A percentile compares a stretch with the other conserved stretches of the same genome.
Conservation (phyloP, 2,113 vertebrate genomes). For the Hippoglossus stenolepis region DNA sequence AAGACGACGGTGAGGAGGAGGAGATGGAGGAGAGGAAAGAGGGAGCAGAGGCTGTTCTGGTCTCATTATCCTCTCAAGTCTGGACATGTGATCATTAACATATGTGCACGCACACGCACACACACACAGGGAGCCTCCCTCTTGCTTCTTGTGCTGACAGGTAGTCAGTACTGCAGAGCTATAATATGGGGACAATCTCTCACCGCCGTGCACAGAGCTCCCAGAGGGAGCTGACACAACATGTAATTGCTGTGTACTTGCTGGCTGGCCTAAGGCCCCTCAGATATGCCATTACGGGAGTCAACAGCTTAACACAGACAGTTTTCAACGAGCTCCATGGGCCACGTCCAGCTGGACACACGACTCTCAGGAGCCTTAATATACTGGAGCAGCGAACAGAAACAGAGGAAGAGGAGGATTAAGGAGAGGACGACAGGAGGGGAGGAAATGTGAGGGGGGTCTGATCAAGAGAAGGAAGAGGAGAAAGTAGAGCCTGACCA, state of each 20-base stretch:
- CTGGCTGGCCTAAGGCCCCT: constrained; percentile 18
- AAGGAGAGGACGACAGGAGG: too few relatives aligned
- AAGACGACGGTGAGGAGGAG: background rate
- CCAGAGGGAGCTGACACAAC: constrained; percentile 43
- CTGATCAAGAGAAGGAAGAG: too few relatives aligned
- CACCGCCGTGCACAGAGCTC: constrained; percentile 28
- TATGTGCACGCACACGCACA: constrained; percentile 23
- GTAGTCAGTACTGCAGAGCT: constrained; percentile 43
- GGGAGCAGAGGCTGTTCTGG: background rate
- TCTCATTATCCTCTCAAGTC: constrained; percentile 70
- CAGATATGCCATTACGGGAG: constrained; percentile 47
- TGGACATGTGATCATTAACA: constrained; percentile 71
- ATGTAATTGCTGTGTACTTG: constrained; percentile 36
- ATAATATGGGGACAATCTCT: constrained; percentile 31
- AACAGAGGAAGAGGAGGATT: constrained; percentile 49
- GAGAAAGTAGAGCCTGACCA: too few relatives aligned
- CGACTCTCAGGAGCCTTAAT: constrained; percentile 22
- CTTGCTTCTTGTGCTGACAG: constrained; percentile 65
- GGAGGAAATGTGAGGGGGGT: too few relatives aligned
- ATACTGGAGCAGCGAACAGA: constrained; percentile 26
- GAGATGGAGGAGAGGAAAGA: background rate
- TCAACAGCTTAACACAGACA: constrained; percentile 44
- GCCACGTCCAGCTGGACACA: background rate
- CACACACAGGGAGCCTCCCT: constrained; percentile 36
- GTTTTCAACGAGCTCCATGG: constrained; percentile 35